These are phyloP conservation scores for Sialis fuliginosa DNA, from an alignment of 2,888 invertebrate genomes.

Conservation along the genomic window DNA sequence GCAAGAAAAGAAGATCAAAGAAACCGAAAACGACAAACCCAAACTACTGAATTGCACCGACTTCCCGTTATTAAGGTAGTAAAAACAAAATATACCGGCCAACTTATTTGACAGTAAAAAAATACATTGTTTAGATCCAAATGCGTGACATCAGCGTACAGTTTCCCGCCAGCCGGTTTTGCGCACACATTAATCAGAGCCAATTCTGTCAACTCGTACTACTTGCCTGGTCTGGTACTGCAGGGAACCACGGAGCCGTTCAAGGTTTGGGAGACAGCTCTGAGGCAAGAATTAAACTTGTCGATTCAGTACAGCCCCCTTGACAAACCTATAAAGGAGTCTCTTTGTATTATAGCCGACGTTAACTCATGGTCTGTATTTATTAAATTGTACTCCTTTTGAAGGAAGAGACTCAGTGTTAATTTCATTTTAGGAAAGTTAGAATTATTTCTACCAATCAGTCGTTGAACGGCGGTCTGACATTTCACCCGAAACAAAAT, in stretches of 20 bases:
- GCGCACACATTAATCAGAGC: constrained; percentile 42
- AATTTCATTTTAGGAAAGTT: constrained; percentile 28
- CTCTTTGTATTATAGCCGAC: constrained; percentile 68
- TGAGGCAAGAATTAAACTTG: constrained; percentile 32
- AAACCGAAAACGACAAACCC: too few relatives aligned
- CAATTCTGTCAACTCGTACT: constrained; percentile 42
- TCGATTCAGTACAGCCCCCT: constrained; percentile 32
- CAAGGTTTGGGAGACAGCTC: constrained; percentile 35
- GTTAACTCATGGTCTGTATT: constrained; percentile 56
- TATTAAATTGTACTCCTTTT: too few relatives aligned
- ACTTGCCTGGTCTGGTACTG: constrained; percentile 57
- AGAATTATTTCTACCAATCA: constrained; percentile 23
- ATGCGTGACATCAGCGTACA: constrained; percentile 3
- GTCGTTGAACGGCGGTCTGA: constrained; percentile 14
- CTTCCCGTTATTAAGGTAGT: too few relatives aligned
- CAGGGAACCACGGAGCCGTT: constrained; percentile 46
- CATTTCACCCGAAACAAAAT: too few relatives aligned
- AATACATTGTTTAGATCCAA: too few relatives aligned
- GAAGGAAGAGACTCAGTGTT: too few relatives aligned
- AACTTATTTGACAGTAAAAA: too few relatives aligned
- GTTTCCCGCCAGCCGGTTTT: constrained; percentile 24
- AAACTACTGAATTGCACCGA: too few relatives aligned
- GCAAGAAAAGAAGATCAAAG: too few relatives aligned
- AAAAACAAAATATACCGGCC: too few relatives aligned
- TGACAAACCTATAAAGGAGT: constrained; percentile 57